These are phyloP conservation scores for Antigone vipio DNA, from an alignment of 2,113 vertebrate genomes.

Conservation along the genomic window DNA sequence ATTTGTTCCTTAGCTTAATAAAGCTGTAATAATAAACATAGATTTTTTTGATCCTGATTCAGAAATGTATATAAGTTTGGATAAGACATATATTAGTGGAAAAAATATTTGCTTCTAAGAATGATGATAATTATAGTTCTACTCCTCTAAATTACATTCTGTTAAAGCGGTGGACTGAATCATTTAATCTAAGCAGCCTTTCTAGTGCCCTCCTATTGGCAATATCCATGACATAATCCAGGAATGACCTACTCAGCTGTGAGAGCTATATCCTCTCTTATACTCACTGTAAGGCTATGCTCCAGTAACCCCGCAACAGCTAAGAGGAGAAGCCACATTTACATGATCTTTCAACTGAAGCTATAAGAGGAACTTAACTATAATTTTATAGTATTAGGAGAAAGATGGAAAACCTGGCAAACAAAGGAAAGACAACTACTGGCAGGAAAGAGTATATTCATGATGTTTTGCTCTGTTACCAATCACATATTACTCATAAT, in stretches of 20 bases:
- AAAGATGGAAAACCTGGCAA: background rate
- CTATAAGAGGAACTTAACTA: background rate
- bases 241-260: constrained; percentile 31
- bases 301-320: background rate
- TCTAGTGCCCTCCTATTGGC: constrained; percentile 23
- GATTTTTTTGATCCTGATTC: background rate
- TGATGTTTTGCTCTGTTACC: background rate
- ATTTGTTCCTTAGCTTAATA: background rate
- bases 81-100: background rate
- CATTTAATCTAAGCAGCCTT: constrained; percentile 21
- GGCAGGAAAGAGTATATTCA: background rate
- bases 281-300: background rate
- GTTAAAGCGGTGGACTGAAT: constrained; percentile 26
- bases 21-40: background rate
- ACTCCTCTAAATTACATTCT: constrained; percentile 14
- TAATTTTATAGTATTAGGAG: background rate
- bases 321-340: background rate
- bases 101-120: background rate
- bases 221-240: constrained; percentile 49
- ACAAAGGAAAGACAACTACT: background rate
- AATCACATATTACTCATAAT: background rate
- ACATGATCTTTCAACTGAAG: constrained; percentile 38
- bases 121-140: background rate
- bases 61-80: background rate
- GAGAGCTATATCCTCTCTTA: constrained; percentile 25